These are phyloP conservation scores for Acromyrmex echinatior DNA, from an alignment of 1,140 invertebrate genomes.

Conservation along the genomic window DNA sequence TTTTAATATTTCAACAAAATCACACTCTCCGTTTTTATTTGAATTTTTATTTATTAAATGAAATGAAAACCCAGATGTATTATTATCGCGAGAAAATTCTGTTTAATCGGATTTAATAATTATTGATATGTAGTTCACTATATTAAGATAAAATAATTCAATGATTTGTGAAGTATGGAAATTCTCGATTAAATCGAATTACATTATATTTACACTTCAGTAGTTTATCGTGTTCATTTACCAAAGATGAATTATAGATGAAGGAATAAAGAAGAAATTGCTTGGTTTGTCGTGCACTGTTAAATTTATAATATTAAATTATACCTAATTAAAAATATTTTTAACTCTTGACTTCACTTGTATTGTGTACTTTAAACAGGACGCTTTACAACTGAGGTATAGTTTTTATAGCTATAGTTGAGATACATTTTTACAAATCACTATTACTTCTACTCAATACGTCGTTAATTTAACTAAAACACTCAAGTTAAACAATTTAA, in stretches of 20 bases:
- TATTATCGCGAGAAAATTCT: not conserved
- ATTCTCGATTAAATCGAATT: constrained; percentile 44
- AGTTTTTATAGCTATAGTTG: too few species aligned
- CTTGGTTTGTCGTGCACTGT: constrained; percentile 29
- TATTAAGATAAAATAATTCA: not conserved
- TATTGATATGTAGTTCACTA: not conserved
- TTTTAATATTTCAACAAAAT: too few species aligned
- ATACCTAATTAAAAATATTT: too few species aligned
- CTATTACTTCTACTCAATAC: too few species aligned
- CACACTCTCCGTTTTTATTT: not conserved
- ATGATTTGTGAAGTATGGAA: constrained; percentile 48
- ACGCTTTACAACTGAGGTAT: too few species aligned
- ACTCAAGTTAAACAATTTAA: too few species aligned
- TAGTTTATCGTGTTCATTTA: not conserved
- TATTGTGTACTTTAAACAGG: too few species aligned
- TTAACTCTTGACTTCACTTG: too few species aligned
- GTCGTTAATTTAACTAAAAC: too few species aligned
- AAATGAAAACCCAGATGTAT: not conserved
- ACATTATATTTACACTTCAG: constrained; percentile 45
- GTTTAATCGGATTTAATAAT: not conserved
- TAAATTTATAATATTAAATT: too few species aligned
- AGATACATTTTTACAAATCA: too few species aligned
- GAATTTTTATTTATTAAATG: not conserved
- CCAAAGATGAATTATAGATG: not conserved
- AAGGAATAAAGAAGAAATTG: not conserved